phyloP scores from a whole-genome alignment of 37 sponge, comb jelly and placozoan genomes.

The Crambe crambe region DNA sequence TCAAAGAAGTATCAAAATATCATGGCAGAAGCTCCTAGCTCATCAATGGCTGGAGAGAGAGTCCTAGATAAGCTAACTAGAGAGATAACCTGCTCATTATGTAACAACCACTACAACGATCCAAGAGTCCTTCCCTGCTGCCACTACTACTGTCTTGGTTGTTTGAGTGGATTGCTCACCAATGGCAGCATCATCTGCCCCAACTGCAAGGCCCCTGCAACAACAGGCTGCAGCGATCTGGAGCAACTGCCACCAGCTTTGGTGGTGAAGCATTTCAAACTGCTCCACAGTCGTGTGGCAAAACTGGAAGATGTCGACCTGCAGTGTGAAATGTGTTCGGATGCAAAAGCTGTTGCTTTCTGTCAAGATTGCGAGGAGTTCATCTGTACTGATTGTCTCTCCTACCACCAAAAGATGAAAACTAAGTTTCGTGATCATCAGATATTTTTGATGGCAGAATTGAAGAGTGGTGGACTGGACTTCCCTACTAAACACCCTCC shows the following conservation, averaged over 20 bases:
- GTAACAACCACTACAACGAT: not conserved
- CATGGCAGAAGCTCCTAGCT: slow-evolving; percentile 29
- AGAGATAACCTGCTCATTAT: slow-evolving; percentile 24
- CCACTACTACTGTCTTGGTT: slow-evolving; percentile 29
- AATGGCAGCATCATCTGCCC: not conserved
- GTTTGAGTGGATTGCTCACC: not conserved
- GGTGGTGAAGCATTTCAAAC: slow-evolving; percentile 1
- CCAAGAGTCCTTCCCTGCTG: slow-evolving; percentile 41
- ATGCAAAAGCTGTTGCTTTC: not conserved
- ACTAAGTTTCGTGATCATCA: slow-evolving; percentile 11
- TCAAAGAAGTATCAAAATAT: too few species aligned
- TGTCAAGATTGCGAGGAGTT: slow-evolving; percentile 37
- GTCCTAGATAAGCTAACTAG: slow-evolving; percentile 6
- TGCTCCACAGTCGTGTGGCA: not conserved
- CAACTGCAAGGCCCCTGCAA: not conserved
- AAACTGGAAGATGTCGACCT: not conserved
- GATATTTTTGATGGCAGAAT: not conserved
- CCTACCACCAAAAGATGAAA: slow-evolving; percentile 19
- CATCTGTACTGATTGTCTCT: slow-evolving; percentile 29
- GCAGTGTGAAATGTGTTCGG: slow-evolving; percentile 19
- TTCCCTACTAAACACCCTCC: slow-evolving; percentile 3
- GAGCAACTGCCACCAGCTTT: slow-evolving; percentile 6
- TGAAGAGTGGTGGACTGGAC: not conserved
- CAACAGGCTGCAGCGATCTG: not conserved
- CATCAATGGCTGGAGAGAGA: not conserved